A percentile compares a stretch with the other conserved stretches of the same genome.
Evolutionary conservation across 2,113 vertebrate genomes (phyloP).

Genomic region (Gasterosteus nipponicus): DNA sequence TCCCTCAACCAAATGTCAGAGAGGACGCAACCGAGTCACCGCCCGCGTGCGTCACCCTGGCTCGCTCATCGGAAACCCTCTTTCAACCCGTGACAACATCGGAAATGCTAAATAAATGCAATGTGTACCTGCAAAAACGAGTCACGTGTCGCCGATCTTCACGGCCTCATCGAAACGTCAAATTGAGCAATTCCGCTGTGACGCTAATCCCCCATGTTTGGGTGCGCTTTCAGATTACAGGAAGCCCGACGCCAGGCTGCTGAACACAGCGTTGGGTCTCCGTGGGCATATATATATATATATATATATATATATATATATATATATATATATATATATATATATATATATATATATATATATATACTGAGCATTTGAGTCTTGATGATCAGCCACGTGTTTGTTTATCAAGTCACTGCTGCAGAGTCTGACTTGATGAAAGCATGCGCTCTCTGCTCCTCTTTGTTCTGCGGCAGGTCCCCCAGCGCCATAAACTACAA

Average conservation of each 20-base stretch:
- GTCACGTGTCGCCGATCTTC: constrained; percentile 18
- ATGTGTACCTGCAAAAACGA: constrained; percentile 9
- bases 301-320: too few relatives aligned
- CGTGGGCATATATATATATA: neutral
- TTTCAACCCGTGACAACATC: constrained; percentile 14
- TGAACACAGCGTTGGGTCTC: constrained; percentile 16
- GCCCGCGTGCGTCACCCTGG: constrained; percentile 18
- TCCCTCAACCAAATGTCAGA: constrained; percentile 52
- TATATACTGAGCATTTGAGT: neutral
- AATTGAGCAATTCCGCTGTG: constrained; percentile 16
- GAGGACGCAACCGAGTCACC: constrained; percentile 43
- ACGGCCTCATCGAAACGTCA: constrained; percentile 32
- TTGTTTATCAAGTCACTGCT: constrained; percentile 70
- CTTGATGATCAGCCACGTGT: constrained; percentile 51
- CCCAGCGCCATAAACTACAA: constrained; percentile 68
- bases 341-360: too few relatives aligned
- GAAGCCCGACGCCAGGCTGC: constrained; percentile 5
- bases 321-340: too few relatives aligned
- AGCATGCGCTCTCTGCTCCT: constrained; percentile 42
- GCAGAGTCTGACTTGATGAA: too few relatives aligned
- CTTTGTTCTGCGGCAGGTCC: constrained; percentile 55
- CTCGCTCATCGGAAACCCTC: constrained; percentile 9
- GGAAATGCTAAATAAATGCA: constrained; percentile 37
- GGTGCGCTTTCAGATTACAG: constrained; percentile 54
- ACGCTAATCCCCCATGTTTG: constrained; percentile 30